Evolutionary conservation across 2,113 vertebrate genomes (phyloP).

Genomic region (Noturus placidus): DNA sequence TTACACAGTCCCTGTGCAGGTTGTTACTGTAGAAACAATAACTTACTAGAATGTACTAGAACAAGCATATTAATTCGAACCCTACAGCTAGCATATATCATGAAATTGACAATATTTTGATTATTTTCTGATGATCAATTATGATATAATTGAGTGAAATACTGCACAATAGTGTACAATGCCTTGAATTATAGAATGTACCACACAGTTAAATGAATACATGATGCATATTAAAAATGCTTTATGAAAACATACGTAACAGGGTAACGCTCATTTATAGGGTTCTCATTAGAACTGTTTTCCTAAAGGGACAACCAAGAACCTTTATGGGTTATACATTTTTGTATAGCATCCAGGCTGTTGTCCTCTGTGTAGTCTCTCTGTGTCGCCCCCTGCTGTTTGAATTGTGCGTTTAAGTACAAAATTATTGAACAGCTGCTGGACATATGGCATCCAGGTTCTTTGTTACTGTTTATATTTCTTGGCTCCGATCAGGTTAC

Average conservation of each 20-base stretch:
- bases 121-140: no score
- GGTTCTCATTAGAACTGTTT: background rate
- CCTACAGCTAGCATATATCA: background rate
- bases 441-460: constrained; percentile 64
- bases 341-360: constrained; percentile 57
- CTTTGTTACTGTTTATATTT: constrained; percentile 67
- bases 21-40: background rate
- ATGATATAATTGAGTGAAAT: background rate
- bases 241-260: background rate
- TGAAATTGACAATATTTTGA: background rate
- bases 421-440: constrained; percentile 62
- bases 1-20: background rate
- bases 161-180: background rate
- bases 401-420: background rate
- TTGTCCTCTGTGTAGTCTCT: constrained; percentile 59
- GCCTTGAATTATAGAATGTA: background rate
- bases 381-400: constrained; percentile 61
- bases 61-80: background rate
- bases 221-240: background rate
- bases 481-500: constrained; percentile 43
- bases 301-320: background rate
- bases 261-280: background rate
- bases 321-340: background rate
- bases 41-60: background rate
- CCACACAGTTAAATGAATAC: background rate